These are phyloP conservation scores for Tricholauxania praeusta DNA, from an alignment of 2,888 invertebrate species.

Conservation along the genomic window DNA sequence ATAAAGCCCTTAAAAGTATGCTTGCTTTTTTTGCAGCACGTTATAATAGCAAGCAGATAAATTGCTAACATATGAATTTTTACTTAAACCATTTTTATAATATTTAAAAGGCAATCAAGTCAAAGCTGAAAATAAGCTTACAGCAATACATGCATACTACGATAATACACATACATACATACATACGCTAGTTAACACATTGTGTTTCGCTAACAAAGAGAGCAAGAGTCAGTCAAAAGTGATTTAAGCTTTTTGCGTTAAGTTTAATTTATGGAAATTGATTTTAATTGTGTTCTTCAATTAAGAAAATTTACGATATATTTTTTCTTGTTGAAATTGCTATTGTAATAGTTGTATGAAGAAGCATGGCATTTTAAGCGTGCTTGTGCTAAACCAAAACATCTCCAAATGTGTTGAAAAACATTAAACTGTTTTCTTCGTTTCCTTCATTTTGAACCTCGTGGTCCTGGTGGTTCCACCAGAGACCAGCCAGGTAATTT, in stretches of 20 bases:
- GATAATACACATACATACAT: too few species aligned
- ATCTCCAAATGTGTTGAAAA: too few species aligned
- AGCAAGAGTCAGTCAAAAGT: background rate
- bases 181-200: background rate
- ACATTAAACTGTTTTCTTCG: too few species aligned
- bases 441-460: too few species aligned
- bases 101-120: slow-evolving; percentile 27
- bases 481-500: too few species aligned
- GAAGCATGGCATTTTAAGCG: too few species aligned
- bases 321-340: background rate
- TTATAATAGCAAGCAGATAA: slow-evolving; percentile 10
- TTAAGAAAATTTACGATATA: slow-evolving; percentile 11
- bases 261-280: slow-evolving; percentile 1
- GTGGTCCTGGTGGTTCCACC: too few species aligned
- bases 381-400: too few species aligned
- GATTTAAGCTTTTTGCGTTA: background rate
- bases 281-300: slow-evolving; percentile 21
- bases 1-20: too few species aligned
- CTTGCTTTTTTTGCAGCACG: slow-evolving; percentile 2
- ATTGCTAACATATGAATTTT: background rate
- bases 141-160: background rate
- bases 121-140: slow-evolving; percentile 6
- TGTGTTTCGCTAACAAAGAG: background rate
- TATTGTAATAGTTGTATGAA: too few species aligned
- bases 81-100: slow-evolving; percentile 8